These are phyloP conservation scores for Spodoptera exigua DNA, from an alignment of 2,888 invertebrate species.

Conservation along the genomic window DNA sequence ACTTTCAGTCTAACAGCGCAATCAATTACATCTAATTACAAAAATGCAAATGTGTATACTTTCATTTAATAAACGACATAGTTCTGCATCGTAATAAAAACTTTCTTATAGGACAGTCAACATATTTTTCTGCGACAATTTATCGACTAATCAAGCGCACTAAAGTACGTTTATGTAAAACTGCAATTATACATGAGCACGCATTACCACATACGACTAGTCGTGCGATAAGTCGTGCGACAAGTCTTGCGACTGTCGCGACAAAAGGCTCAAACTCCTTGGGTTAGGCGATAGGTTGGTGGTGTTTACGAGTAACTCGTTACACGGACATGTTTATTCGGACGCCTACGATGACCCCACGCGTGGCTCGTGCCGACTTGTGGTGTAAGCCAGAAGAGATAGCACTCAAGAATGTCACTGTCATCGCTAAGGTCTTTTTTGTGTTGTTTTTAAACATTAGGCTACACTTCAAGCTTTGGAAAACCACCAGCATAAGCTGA, in stretches of 20 bases:
- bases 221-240: constrained; percentile 30
- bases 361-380: constrained; percentile 79
- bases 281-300: constrained; percentile 65
- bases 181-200: constrained; percentile 37
- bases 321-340: constrained; percentile 81
- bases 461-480: too few species aligned
- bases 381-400: constrained; percentile 55
- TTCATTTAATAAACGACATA: too few species aligned
- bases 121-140: constrained; percentile 17
- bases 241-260: constrained; percentile 38
- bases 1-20: too few species aligned
- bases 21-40: too few species aligned
- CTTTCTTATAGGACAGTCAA: background rate
- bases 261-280: constrained; percentile 46
- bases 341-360: constrained; percentile 82
- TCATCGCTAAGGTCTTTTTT: too few species aligned
- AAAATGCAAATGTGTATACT: too few species aligned
- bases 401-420: constrained; percentile 54
- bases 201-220: constrained; percentile 8
- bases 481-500: too few species aligned
- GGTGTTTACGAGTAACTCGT: constrained; percentile 77
- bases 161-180: constrained; percentile 7
- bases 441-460: too few species aligned
- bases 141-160: background rate
- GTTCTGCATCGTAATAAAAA: too few species aligned